Evolutionary conservation across 2,888 invertebrate genomes (phyloP), one percentile per base, ranked within the genome.

Genomic region (Chrysolina americana): DNA sequence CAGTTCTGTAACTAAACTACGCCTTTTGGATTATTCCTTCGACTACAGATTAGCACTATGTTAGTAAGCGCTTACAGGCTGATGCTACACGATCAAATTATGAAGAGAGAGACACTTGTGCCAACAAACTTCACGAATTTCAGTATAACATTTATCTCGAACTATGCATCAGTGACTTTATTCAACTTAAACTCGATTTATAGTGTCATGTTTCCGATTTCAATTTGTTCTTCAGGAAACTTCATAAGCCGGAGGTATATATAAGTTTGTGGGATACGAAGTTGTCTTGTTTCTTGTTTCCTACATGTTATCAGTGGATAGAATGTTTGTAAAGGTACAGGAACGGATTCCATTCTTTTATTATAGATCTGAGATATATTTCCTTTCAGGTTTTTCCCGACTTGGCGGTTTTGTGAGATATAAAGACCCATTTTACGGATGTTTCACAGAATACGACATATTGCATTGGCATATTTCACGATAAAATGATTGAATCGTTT

Each of bases 161-260:
- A 68, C 19, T 48, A 68, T 68, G 68, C 68, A 68, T 68, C 68
- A 68, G 53, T 53, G 53, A 53, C 36, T 68, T 15, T 68, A 68
- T 68, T 53, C 53, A 53, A 68, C 68, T 68, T 5, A 41, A 68
- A 68, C 68, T 68, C 68, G 68, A 68, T 68, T 68, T 36, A 53
- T 68, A 56, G 28, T 41, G 68, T 44, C 41, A 48, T 68, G 53
- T 68, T 68, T 68, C 53, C 53, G 53, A 48, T 68, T 68, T 68
- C 68, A 68, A 68, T 68, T 68, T 41, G 68, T 68, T 68, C 68
- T 68, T n/a, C 66, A 48, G 53, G 28, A 44, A 68, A 68, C 66
- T 66, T 68, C 68, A 68, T 68, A 68, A 59, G 23, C n/a, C 17
- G 13, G 44, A 41, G 53, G 68, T 68, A 53, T 41, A 53, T 44